Conservation (phyloP, 2,113 vertebrate genomes). For the Miniopterus natalensis region DNA sequence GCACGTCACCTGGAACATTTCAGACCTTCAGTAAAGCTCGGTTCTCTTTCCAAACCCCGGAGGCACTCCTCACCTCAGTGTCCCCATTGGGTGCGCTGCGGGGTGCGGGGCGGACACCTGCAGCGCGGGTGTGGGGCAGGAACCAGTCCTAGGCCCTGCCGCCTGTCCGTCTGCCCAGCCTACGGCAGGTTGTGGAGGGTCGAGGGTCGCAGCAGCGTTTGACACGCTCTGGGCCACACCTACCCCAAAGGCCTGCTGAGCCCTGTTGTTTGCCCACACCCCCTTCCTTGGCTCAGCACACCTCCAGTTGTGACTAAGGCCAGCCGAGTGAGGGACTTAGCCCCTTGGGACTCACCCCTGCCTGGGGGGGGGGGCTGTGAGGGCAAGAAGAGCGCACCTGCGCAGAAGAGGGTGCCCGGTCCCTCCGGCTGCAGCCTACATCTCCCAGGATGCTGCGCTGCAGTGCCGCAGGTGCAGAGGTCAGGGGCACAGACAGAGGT, state of each 20-base stretch:
- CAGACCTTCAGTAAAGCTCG: not conserved
- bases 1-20: not conserved
- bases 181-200: not conserved
- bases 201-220: not conserved
- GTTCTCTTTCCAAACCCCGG: not conserved
- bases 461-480: too few species aligned
- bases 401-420: not conserved
- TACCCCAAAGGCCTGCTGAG: not conserved
- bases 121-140: too few species aligned
- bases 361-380: too few species aligned
- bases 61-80: not conserved
- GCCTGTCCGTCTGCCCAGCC: not conserved
- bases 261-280: not conserved
- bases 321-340: fast-evolving
- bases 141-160: too few species aligned
- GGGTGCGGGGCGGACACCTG: too few species aligned
- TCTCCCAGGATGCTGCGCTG: not conserved
- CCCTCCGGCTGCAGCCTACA: not conserved
- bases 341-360: too few species aligned
- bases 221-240: not conserved
- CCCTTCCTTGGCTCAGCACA: not conserved
- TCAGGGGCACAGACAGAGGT: too few species aligned
- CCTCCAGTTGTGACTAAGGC: not conserved
- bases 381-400: not conserved
- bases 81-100: too few species aligned